Evolutionary conservation across 2,797 vertebrate genomes (phyloP), one percentile per base, ranked within the genome.

Genomic region (Sebastes elongatus): DNA sequence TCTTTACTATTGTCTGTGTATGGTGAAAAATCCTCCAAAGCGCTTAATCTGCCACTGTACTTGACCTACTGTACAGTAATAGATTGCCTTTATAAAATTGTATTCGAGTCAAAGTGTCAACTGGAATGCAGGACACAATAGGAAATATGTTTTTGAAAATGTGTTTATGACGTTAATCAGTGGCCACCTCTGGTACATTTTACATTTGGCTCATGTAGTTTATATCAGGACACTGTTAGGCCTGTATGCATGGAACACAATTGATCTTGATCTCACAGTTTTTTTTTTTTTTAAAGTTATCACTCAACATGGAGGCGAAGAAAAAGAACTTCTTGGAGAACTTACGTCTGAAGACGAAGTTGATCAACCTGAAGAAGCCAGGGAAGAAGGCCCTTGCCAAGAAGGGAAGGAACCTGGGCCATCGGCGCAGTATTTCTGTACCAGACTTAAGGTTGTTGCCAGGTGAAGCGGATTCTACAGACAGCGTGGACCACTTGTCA

Each of bases 351-450:
- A 96, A 89, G 90, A 68, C 91, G 3, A 96, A 89, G 74, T 66
- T 96, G 0, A 69, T 25, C 27, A 91, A 92, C 71, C 25, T 90
- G 2, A 95, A 92, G 77, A 94, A 91, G 23, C 83, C 78, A 1
- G 89, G 80, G n/a, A 95, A 91, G 71, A 96, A 94, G 77, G 46
- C 66, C 0, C 61, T 80, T 3, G 67, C 55, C n/a, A 93, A 91
- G 63, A 76, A 81, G 23, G 73, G 66, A 0, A 90, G 77, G 80
- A 85, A 66, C 27, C 42, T 94, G 23, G 82, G 60, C 38, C 65
- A 93, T 88, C 90, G 95, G 2, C 94, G 94, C 68, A 97, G 96
- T 65, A 82, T 96, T 35, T 97, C 96, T 0, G 95, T 96, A 7
- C 96, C 96, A 5, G 92, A 96, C 78, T 84, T 97, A 0, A 63